phyloP scores from a whole-genome alignment of 2,888 invertebrate species.

The Mayetiola destructor region DNA sequence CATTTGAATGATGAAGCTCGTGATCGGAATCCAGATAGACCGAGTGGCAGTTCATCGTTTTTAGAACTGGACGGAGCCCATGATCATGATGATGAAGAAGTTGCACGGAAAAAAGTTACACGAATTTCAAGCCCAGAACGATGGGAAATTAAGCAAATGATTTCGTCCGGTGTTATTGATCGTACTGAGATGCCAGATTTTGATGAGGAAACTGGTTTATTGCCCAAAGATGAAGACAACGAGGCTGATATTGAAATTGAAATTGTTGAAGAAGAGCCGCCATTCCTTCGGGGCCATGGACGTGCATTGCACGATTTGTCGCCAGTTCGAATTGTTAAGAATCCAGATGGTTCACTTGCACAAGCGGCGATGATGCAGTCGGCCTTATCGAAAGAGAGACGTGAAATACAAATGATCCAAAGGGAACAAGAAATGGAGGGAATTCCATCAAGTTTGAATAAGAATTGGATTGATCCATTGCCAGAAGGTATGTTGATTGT shows the following conservation, averaged over 20 bases:
- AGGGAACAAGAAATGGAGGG: conserved; percentile 84
- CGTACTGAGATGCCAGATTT: conserved; percentile 93
- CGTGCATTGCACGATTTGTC: conserved; percentile 81
- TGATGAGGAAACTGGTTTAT: conserved; percentile 86
- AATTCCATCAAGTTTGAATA: conserved; percentile 64
- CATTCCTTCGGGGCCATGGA: conserved; percentile 89
- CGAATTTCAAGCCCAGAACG: conserved; percentile 90
- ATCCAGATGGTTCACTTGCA: conserved; percentile 96
- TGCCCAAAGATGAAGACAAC: conserved; percentile 82
- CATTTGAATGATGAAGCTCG: conserved; percentile 42
- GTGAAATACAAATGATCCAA: conserved; percentile 93
- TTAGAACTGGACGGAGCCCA: conserved; percentile 41
- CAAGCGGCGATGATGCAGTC: conserved; percentile 99
- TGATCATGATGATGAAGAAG: conserved; percentile 68
- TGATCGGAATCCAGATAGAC: conserved; percentile 85
- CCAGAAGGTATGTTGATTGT: conserved; percentile 48
- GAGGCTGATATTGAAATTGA: conserved; percentile 98
- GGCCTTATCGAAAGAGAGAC: conserved; percentile 88
- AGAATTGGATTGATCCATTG: conserved; percentile 93
- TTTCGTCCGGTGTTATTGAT: conserved; percentile 80
- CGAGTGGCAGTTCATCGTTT: conserved; percentile 47
- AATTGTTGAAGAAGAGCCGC: conserved; percentile 95
- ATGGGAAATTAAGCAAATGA: conserved; percentile 98
- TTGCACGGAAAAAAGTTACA: conserved; percentile 69
- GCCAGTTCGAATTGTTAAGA: conserved; percentile 91